Evolutionary conservation across 2,888 invertebrate genomes (phyloP).

Genomic region (Lutraria lutraria): DNA sequence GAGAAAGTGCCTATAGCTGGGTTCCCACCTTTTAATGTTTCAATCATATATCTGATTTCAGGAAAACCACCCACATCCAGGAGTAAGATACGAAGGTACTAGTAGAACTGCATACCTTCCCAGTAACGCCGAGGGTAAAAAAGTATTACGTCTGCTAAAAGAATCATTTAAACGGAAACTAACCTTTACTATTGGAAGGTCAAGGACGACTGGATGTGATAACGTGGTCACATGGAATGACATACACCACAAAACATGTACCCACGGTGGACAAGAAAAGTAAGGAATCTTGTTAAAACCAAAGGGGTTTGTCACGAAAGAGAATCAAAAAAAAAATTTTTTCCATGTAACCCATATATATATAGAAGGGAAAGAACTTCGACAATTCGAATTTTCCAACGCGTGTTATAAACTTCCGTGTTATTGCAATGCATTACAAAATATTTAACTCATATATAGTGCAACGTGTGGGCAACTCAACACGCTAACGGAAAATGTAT

Average conservation of each 20-base stretch:
- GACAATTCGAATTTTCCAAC: too few species aligned
- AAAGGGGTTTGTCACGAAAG: too few species aligned
- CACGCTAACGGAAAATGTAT: too few species aligned
- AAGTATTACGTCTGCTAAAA: conserved; percentile 71
- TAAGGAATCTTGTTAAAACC: conserved; percentile 31
- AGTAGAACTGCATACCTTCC: conserved; percentile 76
- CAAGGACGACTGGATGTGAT: conserved; percentile 77
- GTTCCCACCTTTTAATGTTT: too few species aligned
- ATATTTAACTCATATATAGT: too few species aligned
- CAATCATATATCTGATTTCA: background rate
- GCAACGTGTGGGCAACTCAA: too few species aligned
- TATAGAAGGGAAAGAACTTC: too few species aligned
- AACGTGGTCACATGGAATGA: conserved; percentile 77
- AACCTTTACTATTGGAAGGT: conserved; percentile 78
- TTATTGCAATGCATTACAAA: too few species aligned
- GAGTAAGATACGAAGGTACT: conserved; percentile 72
- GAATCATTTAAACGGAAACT: conserved; percentile 66
- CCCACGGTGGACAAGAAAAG: conserved; percentile 66
- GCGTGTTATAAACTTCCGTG: too few species aligned
- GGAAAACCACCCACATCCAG: conserved; percentile 77
- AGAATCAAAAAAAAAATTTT: too few species aligned
- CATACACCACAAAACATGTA: conserved; percentile 74
- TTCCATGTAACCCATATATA: too few species aligned
- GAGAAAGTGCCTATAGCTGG: too few species aligned
- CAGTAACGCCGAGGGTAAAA: conserved; percentile 72